phyloP scores from a whole-genome alignment of 1,140 invertebrate species.

The Physella acuta region DNA sequence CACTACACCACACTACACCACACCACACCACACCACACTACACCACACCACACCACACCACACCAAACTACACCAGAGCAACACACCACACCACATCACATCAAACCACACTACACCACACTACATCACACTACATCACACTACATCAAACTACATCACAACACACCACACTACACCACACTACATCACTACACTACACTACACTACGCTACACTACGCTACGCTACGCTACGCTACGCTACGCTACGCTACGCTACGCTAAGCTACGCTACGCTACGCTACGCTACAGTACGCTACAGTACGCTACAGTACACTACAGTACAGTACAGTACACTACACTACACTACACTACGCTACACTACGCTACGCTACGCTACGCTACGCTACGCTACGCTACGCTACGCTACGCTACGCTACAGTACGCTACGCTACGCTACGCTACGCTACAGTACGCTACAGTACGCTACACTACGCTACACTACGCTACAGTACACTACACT shows the following conservation, averaged over 20 bases:
- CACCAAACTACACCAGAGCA: constrained; percentile 9
- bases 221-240: constrained; percentile 8
- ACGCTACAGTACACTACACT: constrained; percentile 15
- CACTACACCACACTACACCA: too few species aligned
- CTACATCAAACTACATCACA: constrained; percentile 17
- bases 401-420: constrained; percentile 6
- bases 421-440: constrained; percentile 6
- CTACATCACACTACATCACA: constrained; percentile 1
- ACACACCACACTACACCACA: constrained; percentile 15
- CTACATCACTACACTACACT: constrained; percentile 9
- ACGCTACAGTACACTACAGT: constrained; percentile 8
- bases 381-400: constrained; percentile 16
- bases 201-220: constrained; percentile 1
- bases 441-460: constrained; percentile 1
- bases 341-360: constrained; percentile 10
- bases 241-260: constrained; percentile 10
- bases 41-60: constrained; percentile 8
- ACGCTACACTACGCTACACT: constrained; percentile 11
- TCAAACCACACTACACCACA: not conserved
- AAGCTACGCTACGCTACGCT: constrained; percentile 8
- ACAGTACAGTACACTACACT: constrained; percentile 8
- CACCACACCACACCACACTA: too few species aligned
- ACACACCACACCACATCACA: constrained; percentile 2
- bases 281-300: constrained; percentile 9
- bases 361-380: constrained; percentile 5